phyloP scores from a whole-genome alignment of 1,140 invertebrate genomes.

The Lordiphosa clarofinis region DNA sequence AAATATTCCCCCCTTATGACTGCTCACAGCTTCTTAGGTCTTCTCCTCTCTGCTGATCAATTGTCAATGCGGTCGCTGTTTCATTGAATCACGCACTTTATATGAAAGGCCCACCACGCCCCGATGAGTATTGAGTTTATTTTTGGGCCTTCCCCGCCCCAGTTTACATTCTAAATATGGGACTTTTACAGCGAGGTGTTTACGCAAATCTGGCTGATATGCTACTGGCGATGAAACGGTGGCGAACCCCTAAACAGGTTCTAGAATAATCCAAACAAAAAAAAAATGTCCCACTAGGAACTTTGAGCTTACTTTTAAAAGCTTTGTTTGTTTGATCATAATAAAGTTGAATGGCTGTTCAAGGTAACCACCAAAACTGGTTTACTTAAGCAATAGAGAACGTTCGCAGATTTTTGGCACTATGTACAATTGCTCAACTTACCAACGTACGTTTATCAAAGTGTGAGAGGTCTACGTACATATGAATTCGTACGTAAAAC shows the following conservation, averaged over 20 bases:
- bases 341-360: constrained; percentile 6
- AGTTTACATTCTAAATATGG: constrained; percentile 32
- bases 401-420: constrained; percentile 24
- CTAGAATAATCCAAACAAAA: constrained; percentile 30
- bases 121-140: constrained; percentile 35
- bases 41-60: constrained; percentile 18
- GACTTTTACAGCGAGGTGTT: constrained; percentile 30
- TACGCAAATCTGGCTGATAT: constrained; percentile 36
- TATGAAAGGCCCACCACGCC: constrained; percentile 28
- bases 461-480: constrained; percentile 2
- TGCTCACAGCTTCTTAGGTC: constrained; percentile 20
- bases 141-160: constrained; percentile 48
- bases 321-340: constrained; percentile 7
- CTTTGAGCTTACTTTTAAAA: constrained; percentile 16
- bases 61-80: constrained; percentile 41
- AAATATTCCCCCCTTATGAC: background rate
- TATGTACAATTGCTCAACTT: constrained; percentile 13
- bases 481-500: constrained; percentile 2
- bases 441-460: constrained; percentile 38
- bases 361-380: constrained; percentile 10
- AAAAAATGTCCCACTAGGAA: constrained; percentile 14
- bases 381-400: constrained; percentile 13
- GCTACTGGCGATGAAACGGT: constrained; percentile 34
- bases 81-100: constrained; percentile 57
- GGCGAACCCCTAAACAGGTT: constrained; percentile 31